phyloP scores from a whole-genome alignment of 2,888 invertebrate genomes.

The Matsumyia berberina region DNA sequence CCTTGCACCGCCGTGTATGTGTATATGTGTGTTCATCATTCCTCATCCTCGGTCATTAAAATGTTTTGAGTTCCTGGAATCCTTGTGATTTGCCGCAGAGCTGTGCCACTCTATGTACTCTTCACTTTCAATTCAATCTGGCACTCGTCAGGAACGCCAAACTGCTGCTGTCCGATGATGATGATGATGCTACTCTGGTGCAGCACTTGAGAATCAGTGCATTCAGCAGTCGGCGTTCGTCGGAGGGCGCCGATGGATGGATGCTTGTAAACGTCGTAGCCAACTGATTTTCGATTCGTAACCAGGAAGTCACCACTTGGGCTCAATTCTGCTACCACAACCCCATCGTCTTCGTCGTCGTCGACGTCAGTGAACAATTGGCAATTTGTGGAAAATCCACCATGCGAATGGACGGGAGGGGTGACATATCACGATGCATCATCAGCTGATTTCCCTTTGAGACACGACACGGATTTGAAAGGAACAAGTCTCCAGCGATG shows the following conservation, averaged over 20 bases:
- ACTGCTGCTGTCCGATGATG: slow-evolving; percentile 50
- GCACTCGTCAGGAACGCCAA: slow-evolving; percentile 51
- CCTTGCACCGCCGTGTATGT: slow-evolving; percentile 19
- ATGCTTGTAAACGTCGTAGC: slow-evolving; percentile 54
- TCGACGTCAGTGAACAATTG: slow-evolving; percentile 70
- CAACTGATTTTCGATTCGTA: slow-evolving; percentile 74
- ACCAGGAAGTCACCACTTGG: slow-evolving; percentile 74
- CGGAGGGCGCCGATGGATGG: slow-evolving; percentile 37
- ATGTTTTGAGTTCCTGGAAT: slow-evolving; percentile 50
- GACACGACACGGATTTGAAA: slow-evolving; percentile 61
- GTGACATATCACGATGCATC: slow-evolving; percentile 74
- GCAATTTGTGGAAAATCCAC: slow-evolving; percentile 66
- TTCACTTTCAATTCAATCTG: slow-evolving; percentile 63
- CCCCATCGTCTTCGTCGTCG: slow-evolving; percentile 12
- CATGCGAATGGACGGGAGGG: slow-evolving; percentile 18
- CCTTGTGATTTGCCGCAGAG: slow-evolving; percentile 34
- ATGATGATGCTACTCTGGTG: slow-evolving; percentile 60
- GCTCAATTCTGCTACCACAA: slow-evolving; percentile 46
- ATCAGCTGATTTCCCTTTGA: slow-evolving; percentile 74
- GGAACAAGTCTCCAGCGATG: slow-evolving; percentile 10
- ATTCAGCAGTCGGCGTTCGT: slow-evolving; percentile 64
- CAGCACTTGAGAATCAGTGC: slow-evolving; percentile 68
- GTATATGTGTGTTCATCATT: slow-evolving; percentile 35
- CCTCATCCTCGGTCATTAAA: slow-evolving; percentile 24
- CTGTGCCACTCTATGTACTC: not conserved